Base-by-base conservation (phyloP, 2,888 invertebrate genomes). In the Linyphia triangularis region DNA sequence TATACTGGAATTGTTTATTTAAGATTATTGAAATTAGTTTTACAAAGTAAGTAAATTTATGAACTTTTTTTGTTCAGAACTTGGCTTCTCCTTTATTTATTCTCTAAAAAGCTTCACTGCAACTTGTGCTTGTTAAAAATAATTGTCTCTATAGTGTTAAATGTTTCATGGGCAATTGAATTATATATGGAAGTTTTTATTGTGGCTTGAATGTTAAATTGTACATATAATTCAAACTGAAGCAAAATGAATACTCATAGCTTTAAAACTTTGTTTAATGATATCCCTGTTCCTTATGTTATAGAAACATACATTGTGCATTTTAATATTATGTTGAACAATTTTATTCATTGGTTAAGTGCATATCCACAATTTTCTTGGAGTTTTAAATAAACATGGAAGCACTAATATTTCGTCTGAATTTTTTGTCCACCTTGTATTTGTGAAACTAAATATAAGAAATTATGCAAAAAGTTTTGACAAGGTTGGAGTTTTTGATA, bases 171-270 rank as follows among this genome's bases (percentile, higher is more conserved):
- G 6, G 2, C 33, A 67, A 67, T 67, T 67, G 10, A 67, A 33
- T 33, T 19, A 63, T 30, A 67, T 30, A 33, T 67, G n/a, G 33
- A 67, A 28, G 13, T 67, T 33, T 30, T 33, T 67, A 51, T n/a
- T 33, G 19, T 67, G 33, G n/a, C 30, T 9, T 67, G 28, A 13
- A n/a, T 67, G 67, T 67, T 33, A 16, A 67, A 33, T 33, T 67
- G 67, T 67, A 67, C 67, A 67, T 67, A 67, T 5, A 63, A 13
- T 63, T 63, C 63, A 24, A n/a, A 51, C 51, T 51, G 51, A n/a
- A 51, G 51, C 51, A 13, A 51, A 16, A 16, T 51, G n/a, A 51
- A 51, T 51, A 9, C n/a, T 51, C n/a, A 51, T 16, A 51, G 51
- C 51, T 51, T 40, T 40, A 40, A n/a, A 9, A 40, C 40, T 40